Evolutionary conservation across 2,113 vertebrate species (phyloP).

Genomic region (Camelus bactrianus): DNA sequence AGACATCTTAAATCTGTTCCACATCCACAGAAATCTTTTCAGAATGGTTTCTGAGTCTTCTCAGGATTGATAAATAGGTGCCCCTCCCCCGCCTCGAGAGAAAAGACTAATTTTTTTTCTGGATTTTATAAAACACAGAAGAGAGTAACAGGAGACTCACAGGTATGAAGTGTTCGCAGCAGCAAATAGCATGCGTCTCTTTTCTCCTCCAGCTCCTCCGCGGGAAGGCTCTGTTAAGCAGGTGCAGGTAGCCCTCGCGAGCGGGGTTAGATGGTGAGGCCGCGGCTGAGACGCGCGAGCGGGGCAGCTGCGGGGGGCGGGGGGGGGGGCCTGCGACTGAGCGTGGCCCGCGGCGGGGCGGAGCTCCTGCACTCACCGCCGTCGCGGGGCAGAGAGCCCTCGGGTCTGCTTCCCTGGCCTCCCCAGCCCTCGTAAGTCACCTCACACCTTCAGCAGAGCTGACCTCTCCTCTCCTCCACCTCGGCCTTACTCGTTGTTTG

Average conservation of each 20-base stretch:
- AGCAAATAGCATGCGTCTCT: fast-evolving
- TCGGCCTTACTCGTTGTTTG: background rate
- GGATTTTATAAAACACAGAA: background rate
- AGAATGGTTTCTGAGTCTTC: background rate
- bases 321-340: no score
- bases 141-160: background rate
- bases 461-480: background rate
- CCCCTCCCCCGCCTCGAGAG: background rate
- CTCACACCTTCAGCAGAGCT: fast-evolving
- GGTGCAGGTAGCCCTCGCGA: fast-evolving
- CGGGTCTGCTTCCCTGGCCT: background rate
- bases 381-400: no score
- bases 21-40: background rate
- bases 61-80: no score
- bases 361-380: no score
- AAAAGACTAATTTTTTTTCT: background rate
- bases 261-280: fast-evolving
- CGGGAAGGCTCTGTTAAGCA: background rate
- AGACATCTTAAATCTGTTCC: background rate
- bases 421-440: fast-evolving
- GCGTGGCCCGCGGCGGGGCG: no score
- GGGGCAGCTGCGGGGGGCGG: fast-evolving
- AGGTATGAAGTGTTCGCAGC: background rate
- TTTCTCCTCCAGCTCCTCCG: background rate
- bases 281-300: fast-evolving